Evolutionary conservation across 2,797 vertebrate species (phyloP).

Genomic region (Melanitta fusca): DNA sequence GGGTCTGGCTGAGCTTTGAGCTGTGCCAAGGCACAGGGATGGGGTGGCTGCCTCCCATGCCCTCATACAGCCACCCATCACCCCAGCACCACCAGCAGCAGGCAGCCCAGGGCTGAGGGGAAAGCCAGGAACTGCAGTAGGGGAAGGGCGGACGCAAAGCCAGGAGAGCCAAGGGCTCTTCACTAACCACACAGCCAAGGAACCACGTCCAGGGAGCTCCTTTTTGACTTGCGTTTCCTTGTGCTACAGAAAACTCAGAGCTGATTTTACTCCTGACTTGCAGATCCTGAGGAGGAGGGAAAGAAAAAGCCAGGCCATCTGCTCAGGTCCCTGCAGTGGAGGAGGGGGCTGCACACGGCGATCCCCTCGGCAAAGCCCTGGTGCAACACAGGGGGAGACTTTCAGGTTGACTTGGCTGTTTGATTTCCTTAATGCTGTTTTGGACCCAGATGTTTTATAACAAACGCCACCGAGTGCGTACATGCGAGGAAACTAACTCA

Average conservation of each 20-base stretch:
- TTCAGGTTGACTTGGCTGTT: constrained; percentile 49
- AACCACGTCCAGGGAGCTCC: not conserved
- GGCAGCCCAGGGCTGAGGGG: not conserved
- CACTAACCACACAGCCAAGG: not conserved
- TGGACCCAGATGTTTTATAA: constrained; percentile 63
- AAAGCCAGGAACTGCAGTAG: constrained; percentile 23
- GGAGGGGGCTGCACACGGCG: not conserved
- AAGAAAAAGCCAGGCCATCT: constrained; percentile 28
- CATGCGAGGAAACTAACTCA: constrained; percentile 30
- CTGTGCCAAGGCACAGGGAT: not conserved
- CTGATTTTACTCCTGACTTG: constrained; percentile 42
- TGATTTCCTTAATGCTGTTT: constrained; percentile 11
- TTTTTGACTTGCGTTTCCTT: constrained; percentile 6
- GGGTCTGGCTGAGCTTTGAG: not conserved
- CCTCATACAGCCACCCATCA: not conserved
- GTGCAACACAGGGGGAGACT: not conserved
- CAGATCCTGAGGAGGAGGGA: constrained; percentile 33
- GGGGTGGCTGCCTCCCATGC: not conserved
- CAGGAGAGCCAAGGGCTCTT: constrained; percentile 16
- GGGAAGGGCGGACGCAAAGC: not conserved
- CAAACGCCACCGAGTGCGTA: rapidly evolving
- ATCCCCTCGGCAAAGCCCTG: constrained; percentile 12
- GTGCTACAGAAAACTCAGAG: constrained; percentile 4
- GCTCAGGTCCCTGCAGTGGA: constrained; percentile 40
- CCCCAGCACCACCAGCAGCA: not conserved